Base-by-base conservation (phyloP, 2,113 vertebrate genomes). In the Salminus brasiliensis region DNA sequence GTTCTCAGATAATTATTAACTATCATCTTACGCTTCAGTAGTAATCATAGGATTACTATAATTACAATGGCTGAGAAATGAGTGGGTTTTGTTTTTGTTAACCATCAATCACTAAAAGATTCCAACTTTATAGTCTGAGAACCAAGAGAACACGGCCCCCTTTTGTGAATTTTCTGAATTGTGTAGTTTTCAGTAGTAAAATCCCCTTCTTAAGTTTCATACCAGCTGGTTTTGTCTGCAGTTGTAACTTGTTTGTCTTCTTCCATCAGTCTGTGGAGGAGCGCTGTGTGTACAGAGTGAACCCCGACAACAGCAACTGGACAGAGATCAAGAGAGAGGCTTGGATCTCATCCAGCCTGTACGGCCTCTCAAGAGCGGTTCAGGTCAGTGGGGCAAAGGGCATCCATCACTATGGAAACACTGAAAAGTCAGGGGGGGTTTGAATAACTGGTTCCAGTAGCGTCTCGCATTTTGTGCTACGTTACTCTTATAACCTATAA, bases 311-410 rank as follows among this genome's bases (percentile, higher is more conserved):
- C 85, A 94, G 88, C 86, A 89, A 89, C 93, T 97, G 96, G 95
- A 99, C 97, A 0, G 94, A 98, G 88, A 94, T 99, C 82, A 94
- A 93, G 84, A 93, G 97, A 83, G 96, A 99, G 83, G 98, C 96
- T 84, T 97, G 97, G 96, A 95, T 99, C 76, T 96, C 98, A 39
- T 97, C 98, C 78, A 96, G 90, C 60, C 89, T 98, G 0, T 97
- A 94, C 60, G 98, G 98, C 0, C 94, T 99, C 80, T 96, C 96
- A 5, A 94, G 95, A 88, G 96, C 95, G 23, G 91, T 99, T 89
- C 98, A 99, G 96, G 98, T 98, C 75, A 93, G 92, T 12, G 52
- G 62, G n/a, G 41, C 70, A 79, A 84, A 73, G 7, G 15, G 10
- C 0, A 75, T 1, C 9, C 32, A 4, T 34, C 5, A 25, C n/a